A percentile compares a stretch with the other conserved stretches of the same genome.
Evolutionary conservation across 1,140 invertebrate genomes (phyloP).

Genomic region (Nebria ingens): DNA sequence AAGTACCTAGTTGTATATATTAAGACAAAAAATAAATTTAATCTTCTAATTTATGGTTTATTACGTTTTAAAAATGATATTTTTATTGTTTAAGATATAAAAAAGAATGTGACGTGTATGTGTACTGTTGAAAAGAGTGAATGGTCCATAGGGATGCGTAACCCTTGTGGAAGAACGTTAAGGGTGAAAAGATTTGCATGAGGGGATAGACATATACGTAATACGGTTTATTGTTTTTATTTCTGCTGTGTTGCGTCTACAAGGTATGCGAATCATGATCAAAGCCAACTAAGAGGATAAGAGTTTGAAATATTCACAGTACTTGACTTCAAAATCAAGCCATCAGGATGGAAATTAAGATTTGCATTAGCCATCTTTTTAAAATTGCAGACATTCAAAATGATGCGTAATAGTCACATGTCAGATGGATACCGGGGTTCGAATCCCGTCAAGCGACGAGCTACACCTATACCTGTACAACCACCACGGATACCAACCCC

Average conservation of each 20-base stretch:
- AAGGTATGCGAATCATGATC: background rate
- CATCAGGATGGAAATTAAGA: too few relatives aligned
- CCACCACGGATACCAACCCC: conserved; percentile 29
- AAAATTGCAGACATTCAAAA: too few relatives aligned
- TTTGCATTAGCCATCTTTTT: too few relatives aligned
- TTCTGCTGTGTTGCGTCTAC: background rate
- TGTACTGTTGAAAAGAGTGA: background rate
- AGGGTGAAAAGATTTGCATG: background rate
- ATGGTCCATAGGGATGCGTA: background rate
- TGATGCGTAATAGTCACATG: conserved; percentile 7
- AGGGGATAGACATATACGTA: background rate
- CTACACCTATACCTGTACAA: conserved; percentile 26
- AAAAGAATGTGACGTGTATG: background rate
- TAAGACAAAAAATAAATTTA: background rate
- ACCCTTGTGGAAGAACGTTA: background rate
- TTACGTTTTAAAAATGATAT: background rate
- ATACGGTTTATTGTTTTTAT: conserved; percentile 1
- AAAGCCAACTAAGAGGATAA: background rate
- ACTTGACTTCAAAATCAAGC: too few relatives aligned
- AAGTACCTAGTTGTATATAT: background rate
- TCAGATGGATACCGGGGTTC: conserved; percentile 16
- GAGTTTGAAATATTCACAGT: background rate
- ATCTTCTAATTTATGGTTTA: background rate
- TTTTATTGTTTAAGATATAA: too few relatives aligned
- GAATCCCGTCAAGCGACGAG: conserved; percentile 21